Evolutionary conservation across 2,797 vertebrate species (phyloP), one percentile per base, ranked within the genome.

Genomic region (Nannoperca australis): DNA sequence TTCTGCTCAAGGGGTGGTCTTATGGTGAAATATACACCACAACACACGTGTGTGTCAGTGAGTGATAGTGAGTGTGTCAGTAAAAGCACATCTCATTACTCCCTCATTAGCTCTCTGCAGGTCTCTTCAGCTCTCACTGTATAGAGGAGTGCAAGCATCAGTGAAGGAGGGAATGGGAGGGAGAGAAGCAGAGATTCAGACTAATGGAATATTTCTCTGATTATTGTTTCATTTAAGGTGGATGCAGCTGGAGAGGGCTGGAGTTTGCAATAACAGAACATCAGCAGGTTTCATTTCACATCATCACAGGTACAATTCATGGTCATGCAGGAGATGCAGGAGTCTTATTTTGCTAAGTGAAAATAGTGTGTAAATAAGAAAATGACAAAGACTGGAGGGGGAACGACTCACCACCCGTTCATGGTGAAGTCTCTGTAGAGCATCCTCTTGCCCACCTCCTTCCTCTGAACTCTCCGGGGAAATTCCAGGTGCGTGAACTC

Each of bases 401-500:
- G 18, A 12, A 17, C 13, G 50, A 76, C 96, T 95, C 93, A 98
- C 98, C 98, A 99, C 89, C 98, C 98, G 38, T 94, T 98, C 98
- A 99, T 99, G 88, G 96, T 98, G 91, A 97, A 99, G 90, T 99
- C 97, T 74, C 98, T 94, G 95, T 97, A 99, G 72, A 99, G 96
- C 96, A 99, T 99, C 93, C 93, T 96, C 94, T 98, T 99, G 58
- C 98, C 98, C 86, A 99, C 94, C 82, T 99, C 98, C 86, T 99
- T 99, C 88, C 97, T 96, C 91, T 99, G 97, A 54, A 99, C 97
- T 84, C 97, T 95, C 89, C 98, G 95, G 89, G 98, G 97, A 94
- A 99, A 99, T 93, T 99, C 98, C 91, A 99, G 94, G 93, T 99
- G 97, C 40, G 98, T 99, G 94, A 99, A 99, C 88, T 99, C 98